These are phyloP conservation scores for Tiaroga cobitis DNA, from an alignment of 2,797 vertebrate species.

Conservation along the genomic window DNA sequence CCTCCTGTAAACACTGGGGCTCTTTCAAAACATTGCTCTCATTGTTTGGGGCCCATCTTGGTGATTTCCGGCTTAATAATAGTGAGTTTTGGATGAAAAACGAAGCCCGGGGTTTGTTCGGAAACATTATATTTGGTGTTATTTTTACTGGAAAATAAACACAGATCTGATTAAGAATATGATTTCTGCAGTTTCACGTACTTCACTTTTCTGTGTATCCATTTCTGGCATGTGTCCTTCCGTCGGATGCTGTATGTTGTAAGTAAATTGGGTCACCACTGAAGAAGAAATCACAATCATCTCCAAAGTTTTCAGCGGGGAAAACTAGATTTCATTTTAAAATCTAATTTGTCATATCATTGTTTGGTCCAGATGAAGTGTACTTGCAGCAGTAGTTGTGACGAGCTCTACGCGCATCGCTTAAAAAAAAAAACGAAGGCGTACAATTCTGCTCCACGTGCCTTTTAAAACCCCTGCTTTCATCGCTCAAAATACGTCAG, in stretches of 20 bases:
- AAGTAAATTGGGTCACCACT: constrained; percentile 71
- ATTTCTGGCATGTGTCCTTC: constrained; percentile 29
- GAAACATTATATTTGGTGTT: no score
- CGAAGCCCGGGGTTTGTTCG: no score
- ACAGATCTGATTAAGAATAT: background rate
- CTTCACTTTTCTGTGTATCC: constrained; percentile 36
- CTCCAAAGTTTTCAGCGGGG: constrained; percentile 32
- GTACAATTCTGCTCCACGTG: background rate
- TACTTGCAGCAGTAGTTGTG: background rate
- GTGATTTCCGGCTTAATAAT: constrained; percentile 21
- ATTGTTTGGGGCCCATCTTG: background rate
- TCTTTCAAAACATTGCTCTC: no score
- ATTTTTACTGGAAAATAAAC: no score
- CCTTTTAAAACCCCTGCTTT: constrained; percentile 5
- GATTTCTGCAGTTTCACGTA: background rate
- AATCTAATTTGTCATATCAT: background rate
- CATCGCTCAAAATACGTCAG: constrained; percentile 1
- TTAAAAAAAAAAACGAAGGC: background rate
- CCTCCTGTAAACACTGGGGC: background rate
- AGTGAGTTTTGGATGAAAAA: background rate
- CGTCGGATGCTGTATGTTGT: constrained; percentile 20
- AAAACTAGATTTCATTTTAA: background rate
- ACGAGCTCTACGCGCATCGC: background rate
- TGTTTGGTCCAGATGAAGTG: background rate
- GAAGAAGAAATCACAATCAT: constrained; percentile 64